Evolutionary conservation across 2,797 vertebrate species (phyloP).

Genomic region (Notolepis coatsorum): DNA sequence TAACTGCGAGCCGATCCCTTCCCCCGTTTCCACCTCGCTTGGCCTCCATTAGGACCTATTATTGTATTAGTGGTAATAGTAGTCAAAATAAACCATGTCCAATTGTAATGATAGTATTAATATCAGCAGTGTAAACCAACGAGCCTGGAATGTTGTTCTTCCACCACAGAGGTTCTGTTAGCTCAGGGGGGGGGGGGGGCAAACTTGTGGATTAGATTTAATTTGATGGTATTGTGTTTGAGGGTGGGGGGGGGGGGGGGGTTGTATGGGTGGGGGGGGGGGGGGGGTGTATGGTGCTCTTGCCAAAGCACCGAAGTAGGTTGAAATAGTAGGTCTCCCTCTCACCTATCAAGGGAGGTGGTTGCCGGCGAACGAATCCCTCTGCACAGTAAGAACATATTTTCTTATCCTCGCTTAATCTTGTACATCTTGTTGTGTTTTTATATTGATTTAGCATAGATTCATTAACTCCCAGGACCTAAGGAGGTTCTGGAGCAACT

Average conservation of each 20-base stretch:
- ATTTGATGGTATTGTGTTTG: slow-evolving; percentile 67
- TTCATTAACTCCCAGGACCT: slow-evolving; percentile 6
- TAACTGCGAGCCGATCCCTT: slow-evolving; percentile 51
- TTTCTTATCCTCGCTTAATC: slow-evolving; percentile 15
- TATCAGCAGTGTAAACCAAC: slow-evolving; percentile 80
- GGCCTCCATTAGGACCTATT: slow-evolving; percentile 80
- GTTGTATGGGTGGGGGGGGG: no score
- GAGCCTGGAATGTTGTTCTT: slow-evolving; percentile 79
- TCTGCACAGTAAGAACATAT: slow-evolving; percentile 21
- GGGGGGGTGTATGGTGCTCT: slow-evolving; percentile 35
- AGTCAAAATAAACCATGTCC: slow-evolving; percentile 83
- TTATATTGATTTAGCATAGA: slow-evolving; percentile 39
- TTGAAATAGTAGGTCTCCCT: slow-evolving; percentile 38
- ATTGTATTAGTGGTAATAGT: slow-evolving; percentile 85
- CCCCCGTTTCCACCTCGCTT: slow-evolving; percentile 52
- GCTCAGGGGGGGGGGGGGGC: slow-evolving; percentile 72
- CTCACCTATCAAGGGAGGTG: slow-evolving; percentile 32
- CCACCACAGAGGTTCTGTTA: slow-evolving; percentile 72
- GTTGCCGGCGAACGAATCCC: slow-evolving; percentile 13
- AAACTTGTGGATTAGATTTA: slow-evolving; percentile 76
- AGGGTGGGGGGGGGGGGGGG: no score
- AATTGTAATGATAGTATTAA: slow-evolving; percentile 85
- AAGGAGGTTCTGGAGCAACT: background rate
- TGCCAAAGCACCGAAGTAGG: slow-evolving; percentile 57
- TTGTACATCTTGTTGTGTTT: slow-evolving; percentile 33